Base-by-base conservation (phyloP, 2,888 invertebrate genomes). In the Erebia ligea region DNA sequence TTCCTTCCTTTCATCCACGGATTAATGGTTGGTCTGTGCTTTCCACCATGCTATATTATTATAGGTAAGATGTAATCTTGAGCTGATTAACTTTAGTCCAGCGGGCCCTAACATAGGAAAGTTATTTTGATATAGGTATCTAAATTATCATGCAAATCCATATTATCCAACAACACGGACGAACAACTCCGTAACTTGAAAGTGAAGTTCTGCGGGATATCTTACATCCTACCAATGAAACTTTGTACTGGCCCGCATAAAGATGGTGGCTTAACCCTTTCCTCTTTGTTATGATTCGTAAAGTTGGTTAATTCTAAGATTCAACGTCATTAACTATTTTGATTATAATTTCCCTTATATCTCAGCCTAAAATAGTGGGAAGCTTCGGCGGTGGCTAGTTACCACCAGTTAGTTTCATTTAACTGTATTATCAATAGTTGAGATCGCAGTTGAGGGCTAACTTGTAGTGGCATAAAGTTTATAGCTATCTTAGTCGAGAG, bases 171-270 rank as follows among this genome's bases (percentile, higher is more conserved):
- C 17, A 52, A 63, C 52, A 34, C 10, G 21, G 64, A 34, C 10
- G 64, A 34, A 34, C 15, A 63, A 63, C 64, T 64, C 8, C 13
- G 61, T 61, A 52, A 64, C 21, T 64, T 34, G 11, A 42, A 64
- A 64, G 34, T 10, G 52, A 64, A 64, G 50, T 63, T 61, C 61
- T 50, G 62, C 10, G 9, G 50, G 64, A 64, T 64, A 64, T 64
- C 64, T 50, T 34, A 64, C 34, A 34, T 52, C 64, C 64, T 52
- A 17, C 17, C 52, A 52, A 34, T 34, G 42, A 17, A 64, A 64
- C 64, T 64, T 52, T 10, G 25, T n/a, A n/a, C 21, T 15, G 9
- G 65, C 61, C 61, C 61, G 45, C 61, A 61, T 61, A 61, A 42
- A 61, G 45, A 45, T 61, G 61, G 45, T 19, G 61, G 21, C 45